Conservation (phyloP, 2,797 vertebrate species). For the Dallia pectoralis region DNA sequence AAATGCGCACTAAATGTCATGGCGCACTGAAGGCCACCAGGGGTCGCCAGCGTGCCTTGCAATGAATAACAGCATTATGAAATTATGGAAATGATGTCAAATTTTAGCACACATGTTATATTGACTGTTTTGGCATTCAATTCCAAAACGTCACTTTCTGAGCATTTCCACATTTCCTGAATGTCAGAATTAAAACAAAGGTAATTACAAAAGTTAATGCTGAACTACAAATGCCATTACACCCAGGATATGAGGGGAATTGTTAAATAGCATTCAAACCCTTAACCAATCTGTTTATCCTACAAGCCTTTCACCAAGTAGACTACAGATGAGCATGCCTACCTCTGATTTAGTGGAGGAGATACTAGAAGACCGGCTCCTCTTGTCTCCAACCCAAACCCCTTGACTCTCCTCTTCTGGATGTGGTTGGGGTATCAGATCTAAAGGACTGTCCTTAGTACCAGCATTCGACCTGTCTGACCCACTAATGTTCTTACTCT, state of each 20-base stretch:
- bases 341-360: conserved; percentile 25
- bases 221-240: too few species aligned
- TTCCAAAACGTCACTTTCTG: too few species aligned
- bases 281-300: background rate
- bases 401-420: background rate
- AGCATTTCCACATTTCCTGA: too few species aligned
- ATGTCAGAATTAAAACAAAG: too few species aligned
- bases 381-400: conserved; percentile 1
- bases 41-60: too few species aligned
- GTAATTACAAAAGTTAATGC: too few species aligned
- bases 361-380: background rate
- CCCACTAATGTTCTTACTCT: conserved; percentile 19
- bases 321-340: background rate
- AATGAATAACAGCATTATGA: too few species aligned
- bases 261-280: background rate
- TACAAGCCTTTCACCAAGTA: background rate
- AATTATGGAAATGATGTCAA: too few species aligned
- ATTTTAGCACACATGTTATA: too few species aligned
- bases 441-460: background rate
- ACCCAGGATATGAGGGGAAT: background rate
- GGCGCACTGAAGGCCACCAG: too few species aligned
- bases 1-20: too few species aligned
- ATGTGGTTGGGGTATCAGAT: background rate
- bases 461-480: background rate
- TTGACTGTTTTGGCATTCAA: too few species aligned